Percentiles rank a stretch among this genome's conserved stretches.
Conservation (phyloP, 2,113 vertebrate species). For the Pterocles orientalis region DNA sequence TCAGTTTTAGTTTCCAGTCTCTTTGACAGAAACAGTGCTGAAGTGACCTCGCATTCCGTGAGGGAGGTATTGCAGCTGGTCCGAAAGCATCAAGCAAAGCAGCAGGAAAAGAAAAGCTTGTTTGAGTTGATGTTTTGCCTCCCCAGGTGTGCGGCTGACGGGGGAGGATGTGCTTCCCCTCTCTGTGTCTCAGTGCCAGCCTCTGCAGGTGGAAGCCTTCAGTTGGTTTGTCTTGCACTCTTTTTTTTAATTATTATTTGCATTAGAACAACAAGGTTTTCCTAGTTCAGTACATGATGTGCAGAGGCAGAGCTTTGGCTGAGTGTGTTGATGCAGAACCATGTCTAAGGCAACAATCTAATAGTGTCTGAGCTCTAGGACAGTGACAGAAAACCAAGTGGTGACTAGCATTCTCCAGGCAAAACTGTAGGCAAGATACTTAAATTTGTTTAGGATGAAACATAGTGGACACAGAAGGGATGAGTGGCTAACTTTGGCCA, state of each 20-base stretch:
- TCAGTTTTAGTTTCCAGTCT: neutral
- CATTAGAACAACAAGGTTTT: neutral
- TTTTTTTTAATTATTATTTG: neutral
- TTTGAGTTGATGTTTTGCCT: neutral
- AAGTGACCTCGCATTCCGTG: neutral
- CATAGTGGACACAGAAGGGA: neutral
- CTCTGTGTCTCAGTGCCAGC: neutral
- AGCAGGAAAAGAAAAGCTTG: slow-evolving; percentile 17
- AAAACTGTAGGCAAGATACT: neutral
- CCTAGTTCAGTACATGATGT: neutral
- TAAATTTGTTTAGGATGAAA: neutral
- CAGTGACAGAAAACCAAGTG: neutral
- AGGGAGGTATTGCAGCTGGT: slow-evolving; percentile 1
- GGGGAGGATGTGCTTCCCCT: neutral
- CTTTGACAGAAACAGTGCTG: neutral
- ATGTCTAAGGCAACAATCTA: neutral
- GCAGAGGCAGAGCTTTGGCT: neutral
- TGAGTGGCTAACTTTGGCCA: neutral
- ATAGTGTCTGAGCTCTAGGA: neutral
- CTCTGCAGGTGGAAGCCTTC: neutral
- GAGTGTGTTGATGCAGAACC: neutral
- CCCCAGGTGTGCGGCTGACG: neutral
- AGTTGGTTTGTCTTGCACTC: accelerated
- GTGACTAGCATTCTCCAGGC: neutral
- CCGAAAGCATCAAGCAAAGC: neutral